phyloP scores from a whole-genome alignment of 1,140 invertebrate species.

The Laodelphax striatellus region DNA sequence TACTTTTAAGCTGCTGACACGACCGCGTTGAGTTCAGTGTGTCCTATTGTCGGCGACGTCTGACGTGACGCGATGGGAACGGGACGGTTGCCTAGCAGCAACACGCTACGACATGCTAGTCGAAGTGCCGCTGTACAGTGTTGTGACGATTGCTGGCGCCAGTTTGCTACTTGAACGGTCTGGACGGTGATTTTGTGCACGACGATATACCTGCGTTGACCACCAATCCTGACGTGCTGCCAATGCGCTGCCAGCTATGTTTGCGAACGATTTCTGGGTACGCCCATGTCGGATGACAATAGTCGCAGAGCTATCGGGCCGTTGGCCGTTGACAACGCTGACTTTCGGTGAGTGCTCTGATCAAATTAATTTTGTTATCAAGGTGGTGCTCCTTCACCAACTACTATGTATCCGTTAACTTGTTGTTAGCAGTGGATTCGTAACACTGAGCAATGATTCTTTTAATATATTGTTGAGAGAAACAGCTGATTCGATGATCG shows the following conservation, averaged over 20 bases:
- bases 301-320: slow-evolving; percentile 79
- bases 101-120: background rate
- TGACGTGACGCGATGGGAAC: slow-evolving; percentile 1
- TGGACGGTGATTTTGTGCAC: slow-evolving; percentile 78
- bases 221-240: slow-evolving; percentile 70
- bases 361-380: no score
- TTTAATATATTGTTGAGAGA: no score
- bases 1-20: no score
- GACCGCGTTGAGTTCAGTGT: no score
- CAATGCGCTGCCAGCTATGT: slow-evolving; percentile 48
- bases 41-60: no score
- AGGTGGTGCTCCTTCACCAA: no score
- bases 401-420: no score
- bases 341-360: slow-evolving; percentile 69
- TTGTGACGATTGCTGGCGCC: slow-evolving; percentile 53
- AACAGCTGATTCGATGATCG: no score
- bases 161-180: slow-evolving; percentile 61
- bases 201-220: slow-evolving; percentile 82
- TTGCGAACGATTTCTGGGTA: slow-evolving; percentile 86
- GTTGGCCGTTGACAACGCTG: slow-evolving; percentile 66
- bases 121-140: slow-evolving; percentile 33
- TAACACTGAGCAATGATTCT: no score
- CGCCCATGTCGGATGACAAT: slow-evolving; percentile 66
- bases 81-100: no score
- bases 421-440: no score